Conservation (phyloP, 1,140 invertebrate species). For the Leptopilina boulardi region DNA sequence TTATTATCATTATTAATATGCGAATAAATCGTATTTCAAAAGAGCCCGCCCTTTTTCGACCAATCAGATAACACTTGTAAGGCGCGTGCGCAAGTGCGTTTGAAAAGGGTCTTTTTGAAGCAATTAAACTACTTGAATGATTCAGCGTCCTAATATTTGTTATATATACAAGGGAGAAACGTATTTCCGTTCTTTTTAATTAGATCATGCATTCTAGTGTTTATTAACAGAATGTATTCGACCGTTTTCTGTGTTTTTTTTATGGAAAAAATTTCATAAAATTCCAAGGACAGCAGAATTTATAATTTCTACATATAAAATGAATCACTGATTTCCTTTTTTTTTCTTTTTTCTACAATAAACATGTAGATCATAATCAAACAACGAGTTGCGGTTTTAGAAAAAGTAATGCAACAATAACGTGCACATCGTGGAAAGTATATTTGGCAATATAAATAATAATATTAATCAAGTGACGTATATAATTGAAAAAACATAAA, state of each 20-base stretch:
- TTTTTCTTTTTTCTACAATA: background rate
- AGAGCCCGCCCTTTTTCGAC: too few relatives aligned
- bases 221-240: conserved; percentile 2
- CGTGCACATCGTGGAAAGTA: background rate
- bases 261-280: background rate
- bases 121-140: conserved; percentile 55
- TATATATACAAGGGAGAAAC: background rate
- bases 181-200: conserved; percentile 22
- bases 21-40: too few relatives aligned
- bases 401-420: conserved; percentile 3
- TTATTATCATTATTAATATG: too few relatives aligned
- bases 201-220: background rate
- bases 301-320: background rate
- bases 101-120: too few relatives aligned
- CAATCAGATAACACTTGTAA: conserved; percentile 43
- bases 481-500: conserved; percentile 41
- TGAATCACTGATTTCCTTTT: background rate
- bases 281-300: background rate
- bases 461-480: conserved; percentile 7
- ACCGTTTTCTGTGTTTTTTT: background rate
- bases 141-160: conserved; percentile 58
- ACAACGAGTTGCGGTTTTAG: background rate
- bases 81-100: too few relatives aligned
- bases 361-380: background rate
- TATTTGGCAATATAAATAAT: background rate